A percentile compares a stretch with the other conserved stretches of the same genome.
Evolutionary conservation across 1,140 invertebrate genomes (phyloP).

Genomic region (Meloidogyne chitwoodi): DNA sequence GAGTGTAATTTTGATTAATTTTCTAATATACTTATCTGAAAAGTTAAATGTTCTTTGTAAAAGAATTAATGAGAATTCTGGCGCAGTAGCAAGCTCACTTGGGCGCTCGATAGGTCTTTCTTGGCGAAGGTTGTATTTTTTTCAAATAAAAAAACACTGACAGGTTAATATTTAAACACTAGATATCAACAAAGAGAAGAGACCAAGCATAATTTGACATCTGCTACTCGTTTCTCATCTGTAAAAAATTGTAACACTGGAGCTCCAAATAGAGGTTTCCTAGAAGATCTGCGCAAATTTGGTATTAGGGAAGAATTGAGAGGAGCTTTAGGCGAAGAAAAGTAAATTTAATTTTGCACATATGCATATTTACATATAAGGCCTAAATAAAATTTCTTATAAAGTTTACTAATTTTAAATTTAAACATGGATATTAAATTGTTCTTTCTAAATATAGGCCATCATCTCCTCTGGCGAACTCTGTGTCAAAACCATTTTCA

Average conservation of each 20-base stretch:
- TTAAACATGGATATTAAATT: too few species aligned
- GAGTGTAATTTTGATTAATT: not conserved
- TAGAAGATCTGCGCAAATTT: slow-evolving; percentile 5
- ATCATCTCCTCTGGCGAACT: too few species aligned
- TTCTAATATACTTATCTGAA: not conserved
- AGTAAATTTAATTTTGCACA: not conserved
- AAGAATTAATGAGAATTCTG: not conserved
- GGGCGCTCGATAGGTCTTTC: slow-evolving; percentile 12
- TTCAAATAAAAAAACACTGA: too few species aligned
- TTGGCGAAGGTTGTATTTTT: slow-evolving; percentile 8
- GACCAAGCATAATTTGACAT: not conserved
- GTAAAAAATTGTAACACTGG: not conserved
- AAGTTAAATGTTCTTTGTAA: slow-evolving; percentile 6
- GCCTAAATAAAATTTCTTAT: not conserved
- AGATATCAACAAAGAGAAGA: slow-evolving; percentile 19
- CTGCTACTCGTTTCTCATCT: not conserved
- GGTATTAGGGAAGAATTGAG: not conserved
- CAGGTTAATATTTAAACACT: not conserved
- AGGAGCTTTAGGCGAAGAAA: not conserved
- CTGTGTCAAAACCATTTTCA: too few species aligned
- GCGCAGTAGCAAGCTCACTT: not conserved
- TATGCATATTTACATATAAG: too few species aligned
- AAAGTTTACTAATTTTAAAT: not conserved
- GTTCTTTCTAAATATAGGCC: not conserved
- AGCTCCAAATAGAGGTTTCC: not conserved